Percentiles rank a stretch among this genome's conserved stretches.
Conservation (phyloP, 1,140 invertebrate species). For the Drosophila lacertosa region DNA sequence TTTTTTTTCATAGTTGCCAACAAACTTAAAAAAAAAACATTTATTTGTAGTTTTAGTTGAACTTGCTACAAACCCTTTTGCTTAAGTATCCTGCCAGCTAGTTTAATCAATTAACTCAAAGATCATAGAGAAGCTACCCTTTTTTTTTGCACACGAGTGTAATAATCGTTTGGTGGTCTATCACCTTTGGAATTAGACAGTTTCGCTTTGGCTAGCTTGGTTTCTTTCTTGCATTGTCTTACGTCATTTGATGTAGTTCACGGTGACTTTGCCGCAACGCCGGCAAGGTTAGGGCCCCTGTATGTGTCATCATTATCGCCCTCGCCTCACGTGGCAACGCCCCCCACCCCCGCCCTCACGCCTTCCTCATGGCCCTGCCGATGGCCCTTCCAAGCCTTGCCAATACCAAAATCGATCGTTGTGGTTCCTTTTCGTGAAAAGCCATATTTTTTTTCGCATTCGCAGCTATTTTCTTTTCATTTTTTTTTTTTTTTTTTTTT, state of each 20-base stretch:
- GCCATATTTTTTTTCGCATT: constrained; percentile 42
- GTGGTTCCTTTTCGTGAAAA: constrained; percentile 74
- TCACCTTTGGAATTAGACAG: constrained; percentile 12
- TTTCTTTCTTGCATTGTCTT: constrained; percentile 29
- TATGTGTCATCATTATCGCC: constrained; percentile 78
- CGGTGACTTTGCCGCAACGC: constrained; percentile 26
- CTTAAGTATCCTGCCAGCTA: too few relatives aligned
- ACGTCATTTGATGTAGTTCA: constrained; percentile 42
- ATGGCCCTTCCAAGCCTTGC: constrained; percentile 48
- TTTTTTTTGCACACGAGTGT: neutral
- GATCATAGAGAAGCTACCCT: too few relatives aligned
- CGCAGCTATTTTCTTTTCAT: constrained; percentile 29
- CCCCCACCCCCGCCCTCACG: neutral
- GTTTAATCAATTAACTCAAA: too few relatives aligned
- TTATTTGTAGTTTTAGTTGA: too few relatives aligned
- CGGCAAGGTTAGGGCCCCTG: constrained; percentile 36
- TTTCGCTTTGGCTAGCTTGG: constrained; percentile 7
- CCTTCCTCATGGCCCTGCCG: neutral
- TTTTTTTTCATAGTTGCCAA: too few relatives aligned
- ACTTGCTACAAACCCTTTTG: too few relatives aligned
- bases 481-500: too few relatives aligned
- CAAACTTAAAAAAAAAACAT: too few relatives aligned
- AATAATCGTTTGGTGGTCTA: constrained; percentile 2
- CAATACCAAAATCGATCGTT: constrained; percentile 77
- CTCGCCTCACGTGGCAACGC: constrained; percentile 52